Evolutionary conservation across 2,797 vertebrate genomes (phyloP), one percentile per base, ranked within the genome.

Genomic region (Hozukius guyotensis): DNA sequence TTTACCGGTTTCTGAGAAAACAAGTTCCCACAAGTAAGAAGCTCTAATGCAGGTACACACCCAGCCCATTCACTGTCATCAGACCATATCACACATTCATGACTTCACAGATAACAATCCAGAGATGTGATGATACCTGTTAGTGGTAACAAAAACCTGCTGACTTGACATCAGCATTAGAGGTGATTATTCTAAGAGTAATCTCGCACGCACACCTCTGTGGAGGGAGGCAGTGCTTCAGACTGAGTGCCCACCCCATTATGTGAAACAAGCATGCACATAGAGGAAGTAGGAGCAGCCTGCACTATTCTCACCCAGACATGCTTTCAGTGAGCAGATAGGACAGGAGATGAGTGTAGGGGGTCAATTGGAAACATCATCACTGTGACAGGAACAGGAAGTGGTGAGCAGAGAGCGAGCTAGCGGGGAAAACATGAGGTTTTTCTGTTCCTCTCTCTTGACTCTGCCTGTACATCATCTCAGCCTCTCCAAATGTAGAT

Each of bases 321-420:
- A 78, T 78, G 86, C 80, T 82, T 72, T 83, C 27, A 61, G 76
- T 22, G 62, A 84, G 64, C 73, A 61, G 67, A 74, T 59, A 61
- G 52, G 68, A 67, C 25, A 63, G 61, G 8, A 77, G 55, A 83
- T 42, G 46, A 24, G 80, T 31, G 75, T 57, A 7, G 27, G 74
- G 59, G 84, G 75, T 85, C 75, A 81, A 57, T 2, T 79, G 53
- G 80, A 90, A 78, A 70, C 60, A 52, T 63, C 68, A 67, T 78
- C 70, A 80, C 6, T 71, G 29, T 72, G 87, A 90, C 91, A 94
- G 92, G 91, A 94, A 95, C 81, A 93, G 94, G 94, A 95, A 94
- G 93, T 75, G 91, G 89, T 85, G 73, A 93, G 3, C 60, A 63
- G 46, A 65, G 46, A 78, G 42, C 22, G 32, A 88, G 81, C 25